phyloP scores from a whole-genome alignment of 2,888 invertebrate species.

The Brachypalpus laphriformis region DNA sequence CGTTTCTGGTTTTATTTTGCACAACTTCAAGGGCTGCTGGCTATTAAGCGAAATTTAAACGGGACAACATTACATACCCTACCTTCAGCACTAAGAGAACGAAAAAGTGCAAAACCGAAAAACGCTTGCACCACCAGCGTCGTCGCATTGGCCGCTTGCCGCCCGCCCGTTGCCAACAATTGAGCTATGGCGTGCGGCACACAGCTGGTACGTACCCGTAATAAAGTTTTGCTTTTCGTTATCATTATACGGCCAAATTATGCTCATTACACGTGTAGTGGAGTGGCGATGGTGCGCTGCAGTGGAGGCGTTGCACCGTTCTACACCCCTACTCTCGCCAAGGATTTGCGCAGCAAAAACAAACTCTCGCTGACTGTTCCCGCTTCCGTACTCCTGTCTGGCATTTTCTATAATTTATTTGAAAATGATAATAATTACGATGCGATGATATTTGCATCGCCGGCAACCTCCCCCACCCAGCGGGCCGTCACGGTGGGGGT shows the following conservation, averaged over 20 bases:
- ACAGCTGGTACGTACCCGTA: constrained; percentile 71
- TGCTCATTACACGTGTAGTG: constrained; percentile 69
- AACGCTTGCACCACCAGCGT: constrained; percentile 43
- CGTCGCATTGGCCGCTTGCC: not conserved
- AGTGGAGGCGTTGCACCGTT: constrained; percentile 52
- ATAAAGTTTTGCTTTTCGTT: constrained; percentile 73
- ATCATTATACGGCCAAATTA: constrained; percentile 71
- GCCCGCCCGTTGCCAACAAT: constrained; percentile 45
- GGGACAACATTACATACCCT: constrained; percentile 29
- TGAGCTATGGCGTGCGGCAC: constrained; percentile 72
- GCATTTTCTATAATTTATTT: constrained; percentile 73
- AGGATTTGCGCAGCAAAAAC: constrained; percentile 66
- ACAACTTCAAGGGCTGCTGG: constrained; percentile 55
- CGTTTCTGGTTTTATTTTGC: constrained; percentile 36
- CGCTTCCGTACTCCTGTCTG: constrained; percentile 54
- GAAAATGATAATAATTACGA: constrained; percentile 74
- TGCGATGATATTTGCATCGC: constrained; percentile 71
- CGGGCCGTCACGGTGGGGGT: constrained; percentile 12
- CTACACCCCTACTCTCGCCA: constrained; percentile 13
- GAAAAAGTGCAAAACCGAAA: constrained; percentile 46
- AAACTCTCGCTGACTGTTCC: constrained; percentile 42
- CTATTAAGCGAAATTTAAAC: constrained; percentile 63
- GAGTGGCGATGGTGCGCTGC: constrained; percentile 52
- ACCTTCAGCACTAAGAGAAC: not conserved
- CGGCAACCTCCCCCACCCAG: constrained; percentile 3